phyloP scores from a whole-genome alignment of 2,888 invertebrate genomes.

The Synanthedon tipuliformis region DNA sequence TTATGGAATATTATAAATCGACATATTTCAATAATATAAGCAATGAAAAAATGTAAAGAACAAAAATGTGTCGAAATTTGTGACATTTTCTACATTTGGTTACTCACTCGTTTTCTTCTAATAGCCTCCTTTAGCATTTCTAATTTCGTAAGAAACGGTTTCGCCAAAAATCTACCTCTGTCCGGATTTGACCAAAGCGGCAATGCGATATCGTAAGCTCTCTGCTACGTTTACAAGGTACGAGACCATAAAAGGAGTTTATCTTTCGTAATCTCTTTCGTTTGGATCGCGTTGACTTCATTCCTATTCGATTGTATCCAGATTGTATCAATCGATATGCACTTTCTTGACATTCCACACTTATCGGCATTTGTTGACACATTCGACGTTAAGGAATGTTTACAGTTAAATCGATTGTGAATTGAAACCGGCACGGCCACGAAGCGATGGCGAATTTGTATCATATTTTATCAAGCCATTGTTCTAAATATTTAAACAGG shows the following conservation, averaged over 20 bases:
- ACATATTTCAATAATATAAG: too few species aligned
- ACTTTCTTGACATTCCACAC: not conserved
- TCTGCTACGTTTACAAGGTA: not conserved
- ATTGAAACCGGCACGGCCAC: not conserved
- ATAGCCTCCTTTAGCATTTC: not conserved
- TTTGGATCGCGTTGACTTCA: not conserved
- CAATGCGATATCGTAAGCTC: not conserved
- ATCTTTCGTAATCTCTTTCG: not conserved
- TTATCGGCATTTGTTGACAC: not conserved
- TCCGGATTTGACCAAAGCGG: not conserved
- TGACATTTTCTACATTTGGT: too few species aligned
- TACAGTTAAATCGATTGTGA: not conserved
- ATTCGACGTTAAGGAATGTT: not conserved
- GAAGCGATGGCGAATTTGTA: too few species aligned
- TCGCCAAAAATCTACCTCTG: too few species aligned
- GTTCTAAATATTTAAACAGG: too few species aligned
- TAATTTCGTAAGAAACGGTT: constrained; percentile 11
- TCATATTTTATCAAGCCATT: too few species aligned
- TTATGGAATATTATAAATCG: too few species aligned
- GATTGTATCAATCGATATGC: not conserved
- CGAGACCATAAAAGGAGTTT: not conserved
- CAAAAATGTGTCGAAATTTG: too few species aligned
- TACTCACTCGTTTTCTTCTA: too few species aligned
- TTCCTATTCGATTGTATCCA: not conserved
- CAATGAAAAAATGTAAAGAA: too few species aligned